Evolutionary conservation across 2,888 invertebrate genomes (phyloP), one percentile per base, ranked within the genome.

Genomic region (Drosophila falleni): DNA sequence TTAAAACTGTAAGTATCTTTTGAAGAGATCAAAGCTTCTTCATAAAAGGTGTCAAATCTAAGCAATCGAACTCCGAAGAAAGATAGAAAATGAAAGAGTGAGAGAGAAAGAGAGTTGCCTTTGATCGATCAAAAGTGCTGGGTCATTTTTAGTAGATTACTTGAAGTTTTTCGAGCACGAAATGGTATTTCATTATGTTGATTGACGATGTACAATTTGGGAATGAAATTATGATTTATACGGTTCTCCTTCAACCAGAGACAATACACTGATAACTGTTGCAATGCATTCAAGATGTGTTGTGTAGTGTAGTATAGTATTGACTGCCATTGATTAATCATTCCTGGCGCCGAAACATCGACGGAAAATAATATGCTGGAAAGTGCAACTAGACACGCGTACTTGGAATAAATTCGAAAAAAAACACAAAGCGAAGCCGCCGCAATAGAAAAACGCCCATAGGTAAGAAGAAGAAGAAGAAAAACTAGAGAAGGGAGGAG

Each of bases 351-450:
- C 84, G 78, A 80, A 67, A 67, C 49, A 71, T 77, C 70, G 50
- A 56, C n/a, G 66, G 66, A 44, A 60, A 10, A 53, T 55, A 59
- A 71, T 63, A 71, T 63, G 66, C 69, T 84, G 73, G 82, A 85
- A 87, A 84, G 80, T 87, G 82, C 84, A 87, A 82, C 81, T 78
- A 87, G 80, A 87, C 82, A 81, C 80, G 87, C 84, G 82, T 85
- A 87, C 84, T 84, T 85, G 87, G 78, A 85, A 84, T 72, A 62
- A 74, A 76, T 71, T 71, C 59, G 56, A 55, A 47, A 54, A 49
- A 55, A 47, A 54, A 49, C 55, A 69, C 86, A 84, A 86, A 87
- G 81, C 56, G 55, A 74, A 64, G 85, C 84, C 82, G 84, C 73
- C 72, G 65, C 46, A 50, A 26, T 15, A 65, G 69, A 54, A 54